Percentiles rank a stretch among this genome's conserved stretches.
These are phyloP conservation scores for Magallana angulata DNA, from an alignment of 1,140 invertebrate genomes.

Conservation along the genomic window DNA sequence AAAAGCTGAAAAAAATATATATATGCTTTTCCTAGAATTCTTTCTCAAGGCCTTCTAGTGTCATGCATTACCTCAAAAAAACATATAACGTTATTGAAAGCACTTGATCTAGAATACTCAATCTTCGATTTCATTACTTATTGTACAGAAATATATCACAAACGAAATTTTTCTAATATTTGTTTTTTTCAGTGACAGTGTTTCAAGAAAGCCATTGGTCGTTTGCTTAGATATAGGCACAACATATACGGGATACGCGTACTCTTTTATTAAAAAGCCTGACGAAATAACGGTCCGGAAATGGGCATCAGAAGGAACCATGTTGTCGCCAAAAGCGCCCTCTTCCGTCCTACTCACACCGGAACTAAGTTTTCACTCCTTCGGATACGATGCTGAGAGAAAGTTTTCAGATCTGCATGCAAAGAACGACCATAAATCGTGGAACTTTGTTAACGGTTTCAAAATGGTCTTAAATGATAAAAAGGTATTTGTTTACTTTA, in stretches of 20 bases:
- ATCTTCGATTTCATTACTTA: no score
- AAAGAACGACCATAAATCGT: conserved; percentile 79
- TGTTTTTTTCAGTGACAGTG: neutral
- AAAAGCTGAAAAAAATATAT: no score
- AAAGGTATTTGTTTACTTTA: conserved; percentile 73
- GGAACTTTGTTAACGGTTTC: conserved; percentile 84
- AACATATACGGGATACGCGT: conserved; percentile 32
- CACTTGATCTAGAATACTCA: no score
- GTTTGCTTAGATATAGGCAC: conserved; percentile 25
- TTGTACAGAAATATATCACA: no score
- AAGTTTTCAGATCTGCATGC: conserved; percentile 79
- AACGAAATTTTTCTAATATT: neutral
- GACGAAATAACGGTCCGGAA: neutral
- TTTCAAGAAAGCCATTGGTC: neutral
- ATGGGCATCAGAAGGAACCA: neutral
- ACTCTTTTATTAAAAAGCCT: neutral
- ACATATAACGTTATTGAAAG: no score
- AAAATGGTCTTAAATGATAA: conserved; percentile 83
- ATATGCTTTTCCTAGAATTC: no score
- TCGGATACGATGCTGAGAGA: conserved; percentile 33
- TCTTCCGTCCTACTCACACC: conserved; percentile 23
- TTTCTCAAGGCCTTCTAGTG: no score
- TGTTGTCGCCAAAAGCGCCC: conserved; percentile 25
- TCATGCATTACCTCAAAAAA: no score
- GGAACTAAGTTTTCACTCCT: neutral